A percentile compares a stretch with the other conserved stretches of the same genome.
Conservation (phyloP, 2,113 vertebrate genomes). For the Ammodytes marinus region DNA sequence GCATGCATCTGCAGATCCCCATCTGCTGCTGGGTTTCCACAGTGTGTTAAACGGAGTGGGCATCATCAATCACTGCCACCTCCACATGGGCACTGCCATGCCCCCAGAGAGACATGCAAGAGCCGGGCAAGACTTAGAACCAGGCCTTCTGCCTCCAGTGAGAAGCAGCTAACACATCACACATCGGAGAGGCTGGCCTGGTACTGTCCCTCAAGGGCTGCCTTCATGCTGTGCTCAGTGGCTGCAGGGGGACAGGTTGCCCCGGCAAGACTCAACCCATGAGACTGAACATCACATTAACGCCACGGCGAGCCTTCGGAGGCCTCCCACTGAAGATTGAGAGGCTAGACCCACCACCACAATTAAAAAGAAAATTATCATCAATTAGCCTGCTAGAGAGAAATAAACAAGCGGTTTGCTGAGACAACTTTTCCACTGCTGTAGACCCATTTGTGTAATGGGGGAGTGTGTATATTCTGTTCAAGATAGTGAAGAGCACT, state of each 20-base stretch:
- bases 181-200: slow-evolving; percentile 69
- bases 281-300: slow-evolving; percentile 77
- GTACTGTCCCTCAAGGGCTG: slow-evolving; percentile 76
- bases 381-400: slow-evolving; percentile 71
- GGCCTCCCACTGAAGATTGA: slow-evolving; percentile 70
- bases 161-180: slow-evolving; percentile 73
- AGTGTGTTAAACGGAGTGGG: slow-evolving; percentile 79
- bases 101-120: slow-evolving; percentile 71
- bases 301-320: slow-evolving; percentile 64
- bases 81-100: slow-evolving; percentile 78
- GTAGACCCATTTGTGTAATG: slow-evolving; percentile 63
- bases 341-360: slow-evolving; percentile 66
- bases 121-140: slow-evolving; percentile 70
- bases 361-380: slow-evolving; percentile 79
- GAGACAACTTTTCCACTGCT: slow-evolving; percentile 60
- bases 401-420: slow-evolving; percentile 68
- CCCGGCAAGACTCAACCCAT: slow-evolving; percentile 61
- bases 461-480: slow-evolving; percentile 63
- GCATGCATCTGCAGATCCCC: slow-evolving; percentile 69
- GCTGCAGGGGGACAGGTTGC: slow-evolving; percentile 60
- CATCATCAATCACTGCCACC: slow-evolving; percentile 80
- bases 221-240: slow-evolving; percentile 75
- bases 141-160: slow-evolving; percentile 69
- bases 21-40: slow-evolving; percentile 72
- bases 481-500: slow-evolving; percentile 79